Evolutionary conservation across 2,797 vertebrate genomes (phyloP), one percentile per base, ranked within the genome.

Genomic region (Danio choprae): DNA sequence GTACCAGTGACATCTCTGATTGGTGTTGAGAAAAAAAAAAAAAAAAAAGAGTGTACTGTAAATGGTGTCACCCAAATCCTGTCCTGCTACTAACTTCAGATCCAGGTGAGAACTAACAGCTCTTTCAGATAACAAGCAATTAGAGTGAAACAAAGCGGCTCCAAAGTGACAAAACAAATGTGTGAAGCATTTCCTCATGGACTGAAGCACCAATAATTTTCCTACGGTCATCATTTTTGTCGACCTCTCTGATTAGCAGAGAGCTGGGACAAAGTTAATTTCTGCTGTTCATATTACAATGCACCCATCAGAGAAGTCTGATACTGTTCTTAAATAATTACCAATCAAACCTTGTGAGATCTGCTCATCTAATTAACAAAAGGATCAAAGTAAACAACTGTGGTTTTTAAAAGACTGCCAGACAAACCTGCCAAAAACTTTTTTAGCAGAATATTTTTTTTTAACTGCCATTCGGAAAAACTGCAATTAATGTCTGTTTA

Each of bases 301-400:
- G 15, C 38, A 65, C 38, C 74, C 76, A 55, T 63, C 59, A 63
- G n/a, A 10, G 0, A 4, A 43, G 48, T 53, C 36, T 41, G 10
- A 43, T 20, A 53, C 4, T 12, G 13, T 7, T 40, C 51, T 40
- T 63, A 50, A 63, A 40, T 18, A 75, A 53, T 20, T 6, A 75
- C 73, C 38, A 38, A 50, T 63, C 43, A 40, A 38, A 43, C 48
- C 16, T n/a, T 53, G 40, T 9, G 4, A 51, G 59, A 63, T 63
- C 58, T 40, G n/a, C 22, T 41, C 29, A 11, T 53, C 59, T 22
- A 12, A 75, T 64, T 51, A 40, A 51, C 46, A 75, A 74, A 41
- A 15, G 0, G 5, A 75, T 63, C 3, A 38, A 10, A 62, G 40
- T 73, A 64, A 64, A 62, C 4, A n/a, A 38, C 44, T 29, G 29